Conservation (phyloP, 2,797 vertebrate genomes). For the Ibycter americanus region DNA sequence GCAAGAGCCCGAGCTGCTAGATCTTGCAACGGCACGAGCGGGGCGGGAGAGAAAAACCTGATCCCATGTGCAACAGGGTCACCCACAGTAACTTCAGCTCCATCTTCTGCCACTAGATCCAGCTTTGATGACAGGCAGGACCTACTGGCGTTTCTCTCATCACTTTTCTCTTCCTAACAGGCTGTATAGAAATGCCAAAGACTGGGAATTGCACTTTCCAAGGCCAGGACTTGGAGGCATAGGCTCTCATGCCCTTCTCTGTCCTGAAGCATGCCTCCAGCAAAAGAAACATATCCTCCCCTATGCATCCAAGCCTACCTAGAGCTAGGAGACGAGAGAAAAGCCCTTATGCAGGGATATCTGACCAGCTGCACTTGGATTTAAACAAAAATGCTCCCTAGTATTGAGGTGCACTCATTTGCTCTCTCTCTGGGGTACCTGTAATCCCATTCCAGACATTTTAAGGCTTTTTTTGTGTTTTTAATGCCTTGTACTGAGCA, state of each 20-base stretch:
- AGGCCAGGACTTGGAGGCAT: background rate
- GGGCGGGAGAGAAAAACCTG: background rate
- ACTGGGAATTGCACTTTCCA: background rate
- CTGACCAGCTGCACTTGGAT: background rate
- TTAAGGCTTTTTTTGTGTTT: background rate
- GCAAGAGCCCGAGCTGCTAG: background rate
- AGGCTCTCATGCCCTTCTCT: background rate
- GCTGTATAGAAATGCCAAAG: background rate
- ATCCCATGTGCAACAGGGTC: background rate
- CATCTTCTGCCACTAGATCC: background rate
- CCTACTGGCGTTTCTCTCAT: background rate
- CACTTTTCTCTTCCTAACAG: background rate
- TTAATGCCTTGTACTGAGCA: rapidly evolving
- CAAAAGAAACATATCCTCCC: background rate
- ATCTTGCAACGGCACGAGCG: rapidly evolving
- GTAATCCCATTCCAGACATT: background rate
- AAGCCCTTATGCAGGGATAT: background rate
- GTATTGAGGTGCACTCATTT: background rate
- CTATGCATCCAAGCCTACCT: background rate
- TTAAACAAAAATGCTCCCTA: background rate
- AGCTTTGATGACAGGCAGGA: background rate
- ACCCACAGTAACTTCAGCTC: background rate
- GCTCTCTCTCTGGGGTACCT: background rate
- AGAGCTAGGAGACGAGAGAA: background rate
- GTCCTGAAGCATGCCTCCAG: background rate